Conservation (phyloP, 2,888 invertebrate genomes). For the Cheilosia vulpina region DNA sequence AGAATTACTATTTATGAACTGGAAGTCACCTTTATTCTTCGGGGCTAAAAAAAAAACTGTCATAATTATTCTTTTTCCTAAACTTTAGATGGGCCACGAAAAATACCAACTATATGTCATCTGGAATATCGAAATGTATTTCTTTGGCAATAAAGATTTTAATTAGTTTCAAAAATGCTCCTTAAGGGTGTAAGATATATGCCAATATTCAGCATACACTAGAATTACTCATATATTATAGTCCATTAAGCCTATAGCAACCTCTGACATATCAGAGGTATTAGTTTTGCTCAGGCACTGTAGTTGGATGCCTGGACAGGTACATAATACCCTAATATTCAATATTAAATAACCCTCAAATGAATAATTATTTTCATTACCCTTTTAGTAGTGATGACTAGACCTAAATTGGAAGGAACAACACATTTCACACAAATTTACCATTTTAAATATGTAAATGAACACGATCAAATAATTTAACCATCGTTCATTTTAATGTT, state of each 20-base stretch:
- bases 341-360: slow-evolving; percentile 1
- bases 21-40: no score
- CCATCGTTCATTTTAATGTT: slow-evolving; percentile 10
- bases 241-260: not conserved
- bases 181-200: no score
- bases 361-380: not conserved
- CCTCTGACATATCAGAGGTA: slow-evolving; percentile 1
- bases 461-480: slow-evolving; percentile 1
- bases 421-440: slow-evolving; percentile 30
- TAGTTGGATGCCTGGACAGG: not conserved
- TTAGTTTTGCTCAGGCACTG: slow-evolving; percentile 2
- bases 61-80: no score
- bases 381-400: not conserved
- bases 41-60: no score
- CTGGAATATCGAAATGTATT: no score
- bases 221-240: no score
- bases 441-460: slow-evolving; percentile 20
- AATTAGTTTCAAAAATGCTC: no score
- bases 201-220: no score
- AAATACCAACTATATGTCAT: no score
- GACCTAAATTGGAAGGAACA: slow-evolving; percentile 26
- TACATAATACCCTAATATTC: not conserved
- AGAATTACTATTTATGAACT: no score
- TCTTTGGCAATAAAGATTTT: no score
- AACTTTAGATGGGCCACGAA: no score